phyloP scores from a whole-genome alignment of 30 jellyfish, hydroid and myxozoan species.

The Cassiopea xamachana region DNA sequence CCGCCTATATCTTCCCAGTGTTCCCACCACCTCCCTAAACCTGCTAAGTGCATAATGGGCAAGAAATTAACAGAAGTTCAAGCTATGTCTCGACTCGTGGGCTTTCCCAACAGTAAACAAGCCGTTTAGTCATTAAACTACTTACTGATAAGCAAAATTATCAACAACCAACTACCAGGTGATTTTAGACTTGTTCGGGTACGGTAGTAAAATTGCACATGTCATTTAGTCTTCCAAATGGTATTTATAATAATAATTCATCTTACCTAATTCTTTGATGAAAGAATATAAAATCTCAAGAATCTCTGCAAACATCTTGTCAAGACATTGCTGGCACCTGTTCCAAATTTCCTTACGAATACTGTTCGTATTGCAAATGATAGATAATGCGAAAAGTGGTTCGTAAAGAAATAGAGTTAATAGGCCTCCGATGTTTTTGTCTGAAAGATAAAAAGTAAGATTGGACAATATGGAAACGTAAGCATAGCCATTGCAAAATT shows the following conservation, averaged over 20 bases:
- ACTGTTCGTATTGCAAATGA: conserved; percentile 60
- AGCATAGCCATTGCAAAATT: background rate
- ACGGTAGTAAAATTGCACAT: no score
- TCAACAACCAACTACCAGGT: no score
- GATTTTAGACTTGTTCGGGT: no score
- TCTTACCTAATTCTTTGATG: conserved; percentile 60
- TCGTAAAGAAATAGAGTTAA: conserved; percentile 73
- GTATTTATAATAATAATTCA: background rate
- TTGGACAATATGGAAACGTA: background rate
- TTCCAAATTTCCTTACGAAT: conserved; percentile 61
- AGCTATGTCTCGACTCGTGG: no score
- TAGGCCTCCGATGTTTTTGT: conserved; percentile 68
- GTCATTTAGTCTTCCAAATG: no score
- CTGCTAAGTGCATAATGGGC: no score
- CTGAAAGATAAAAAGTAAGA: conserved; percentile 11
- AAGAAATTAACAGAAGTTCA: no score
- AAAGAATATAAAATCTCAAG: conserved; percentile 43
- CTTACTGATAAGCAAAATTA: no score
- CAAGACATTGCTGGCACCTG: conserved; percentile 44
- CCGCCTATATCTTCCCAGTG: no score
- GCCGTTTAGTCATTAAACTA: no score
- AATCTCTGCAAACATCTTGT: conserved; percentile 49
- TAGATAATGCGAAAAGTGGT: conserved; percentile 75
- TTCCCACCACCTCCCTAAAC: no score
- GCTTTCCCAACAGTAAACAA: no score